Evolutionary conservation across 1,140 invertebrate genomes (phyloP).

Genomic region (Drosophila subobscura): DNA sequence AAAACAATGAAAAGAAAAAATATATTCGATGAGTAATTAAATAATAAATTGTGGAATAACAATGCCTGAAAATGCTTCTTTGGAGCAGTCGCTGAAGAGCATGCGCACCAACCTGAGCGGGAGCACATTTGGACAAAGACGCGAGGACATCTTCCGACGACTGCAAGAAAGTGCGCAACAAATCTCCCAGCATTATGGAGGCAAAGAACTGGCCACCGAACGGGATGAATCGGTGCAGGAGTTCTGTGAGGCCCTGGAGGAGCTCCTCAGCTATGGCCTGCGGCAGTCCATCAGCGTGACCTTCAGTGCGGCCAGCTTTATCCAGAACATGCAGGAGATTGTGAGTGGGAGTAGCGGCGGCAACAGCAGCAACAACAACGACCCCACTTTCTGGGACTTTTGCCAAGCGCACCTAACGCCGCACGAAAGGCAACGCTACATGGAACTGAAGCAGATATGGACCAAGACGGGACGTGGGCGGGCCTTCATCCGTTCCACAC

Average conservation of each 20-base stretch:
- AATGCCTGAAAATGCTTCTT: slow-evolving; percentile 63
- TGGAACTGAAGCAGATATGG: slow-evolving; percentile 88
- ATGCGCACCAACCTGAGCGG: slow-evolving; percentile 45
- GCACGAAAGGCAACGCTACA: slow-evolving; percentile 92
- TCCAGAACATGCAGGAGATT: slow-evolving; percentile 80
- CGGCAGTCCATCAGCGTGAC: slow-evolving; percentile 56
- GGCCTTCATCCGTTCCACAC: slow-evolving; percentile 91
- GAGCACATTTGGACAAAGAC: slow-evolving; percentile 71
- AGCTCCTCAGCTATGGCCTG: slow-evolving; percentile 87
- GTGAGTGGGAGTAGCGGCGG: slow-evolving; percentile 56
- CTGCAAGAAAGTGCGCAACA: slow-evolving; percentile 87
- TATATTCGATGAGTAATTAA: slow-evolving; percentile 1
- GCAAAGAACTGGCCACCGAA: slow-evolving; percentile 92
- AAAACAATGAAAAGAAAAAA: slow-evolving; percentile 54
- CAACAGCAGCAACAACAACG: slow-evolving; percentile 34
- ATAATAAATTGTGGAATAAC: slow-evolving; percentile 7
- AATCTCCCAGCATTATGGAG: slow-evolving; percentile 89
- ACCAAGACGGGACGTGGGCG: slow-evolving; percentile 90
- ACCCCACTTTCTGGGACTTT: slow-evolving; percentile 86
- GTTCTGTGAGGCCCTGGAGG: slow-evolving; percentile 87
- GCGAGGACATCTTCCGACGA: slow-evolving; percentile 73
- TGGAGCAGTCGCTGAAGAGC: slow-evolving; percentile 12
- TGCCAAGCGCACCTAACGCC: slow-evolving; percentile 88
- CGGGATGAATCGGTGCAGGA: slow-evolving; percentile 86
- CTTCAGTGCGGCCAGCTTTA: slow-evolving; percentile 59